These are phyloP conservation scores for Beris chalybata DNA, from an alignment of 2,888 invertebrate species.

Conservation along the genomic window DNA sequence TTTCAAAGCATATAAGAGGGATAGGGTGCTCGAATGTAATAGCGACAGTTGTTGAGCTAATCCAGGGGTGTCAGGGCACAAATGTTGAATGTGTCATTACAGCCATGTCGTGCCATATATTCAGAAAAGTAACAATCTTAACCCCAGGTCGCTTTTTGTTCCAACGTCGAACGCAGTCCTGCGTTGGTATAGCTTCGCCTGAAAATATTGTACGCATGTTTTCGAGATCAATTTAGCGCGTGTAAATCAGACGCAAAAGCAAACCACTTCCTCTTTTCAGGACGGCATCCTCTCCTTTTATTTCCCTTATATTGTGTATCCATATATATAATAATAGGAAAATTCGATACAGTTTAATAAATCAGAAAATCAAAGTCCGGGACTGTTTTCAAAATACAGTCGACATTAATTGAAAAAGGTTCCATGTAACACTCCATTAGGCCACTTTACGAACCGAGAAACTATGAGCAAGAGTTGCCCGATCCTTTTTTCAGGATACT, in stretches of 20 bases:
- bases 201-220: too few relatives aligned
- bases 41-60: constrained; percentile 40
- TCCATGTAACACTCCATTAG: constrained; percentile 25
- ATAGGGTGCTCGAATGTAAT: constrained; percentile 32
- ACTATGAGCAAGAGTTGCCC: too few relatives aligned
- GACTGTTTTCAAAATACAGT: constrained; percentile 7
- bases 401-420: constrained; percentile 20
- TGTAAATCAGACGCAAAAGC: constrained; percentile 28
- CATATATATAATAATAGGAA: not conserved
- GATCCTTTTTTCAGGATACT: not conserved
- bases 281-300: too few relatives aligned
- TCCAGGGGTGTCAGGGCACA: constrained; percentile 38
- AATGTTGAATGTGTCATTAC: constrained; percentile 39
- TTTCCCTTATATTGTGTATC: too few relatives aligned
- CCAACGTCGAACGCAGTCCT: too few relatives aligned
- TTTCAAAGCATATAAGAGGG: constrained; percentile 31
- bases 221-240: constrained; percentile 10
- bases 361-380: not conserved
- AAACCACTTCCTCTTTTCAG: constrained; percentile 6
- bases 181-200: too few relatives aligned
- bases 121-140: constrained; percentile 2
- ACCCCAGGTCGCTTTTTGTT: too few relatives aligned
- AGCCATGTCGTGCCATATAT: constrained; percentile 9
- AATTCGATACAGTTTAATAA: constrained; percentile 14
- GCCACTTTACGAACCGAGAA: too few relatives aligned